These are phyloP conservation scores for Pteropus rufus DNA, from an alignment of 2,797 vertebrate genomes.

Conservation along the genomic window DNA sequence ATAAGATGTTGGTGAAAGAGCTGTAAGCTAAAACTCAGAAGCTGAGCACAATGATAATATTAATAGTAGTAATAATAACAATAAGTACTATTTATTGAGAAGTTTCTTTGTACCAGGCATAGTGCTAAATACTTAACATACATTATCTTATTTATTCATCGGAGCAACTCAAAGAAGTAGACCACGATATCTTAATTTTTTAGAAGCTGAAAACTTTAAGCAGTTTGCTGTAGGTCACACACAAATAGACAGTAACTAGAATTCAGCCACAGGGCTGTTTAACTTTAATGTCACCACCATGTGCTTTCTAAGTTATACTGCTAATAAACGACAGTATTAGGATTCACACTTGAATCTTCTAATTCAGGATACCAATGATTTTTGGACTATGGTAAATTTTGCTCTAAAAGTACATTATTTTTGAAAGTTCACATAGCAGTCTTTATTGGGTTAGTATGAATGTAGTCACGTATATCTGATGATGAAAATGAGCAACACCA, in stretches of 20 bases:
- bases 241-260: background rate
- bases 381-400: background rate
- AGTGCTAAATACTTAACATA: background rate
- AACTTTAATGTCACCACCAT: background rate
- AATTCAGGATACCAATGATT: background rate
- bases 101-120: background rate
- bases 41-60: background rate
- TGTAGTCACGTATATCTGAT: background rate
- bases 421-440: background rate
- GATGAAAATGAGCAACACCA: background rate
- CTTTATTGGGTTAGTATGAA: background rate
- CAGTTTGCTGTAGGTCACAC: background rate
- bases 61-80: background rate
- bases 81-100: background rate
- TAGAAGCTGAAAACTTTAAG: background rate
- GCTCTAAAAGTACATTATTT: slow-evolving; percentile 5
- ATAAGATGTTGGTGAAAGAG: background rate
- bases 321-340: background rate
- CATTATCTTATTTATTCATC: background rate
- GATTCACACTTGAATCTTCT: background rate
- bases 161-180: background rate
- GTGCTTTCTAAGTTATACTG: background rate
- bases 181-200: background rate
- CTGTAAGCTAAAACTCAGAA: slow-evolving; percentile 17
- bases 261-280: background rate